Base-by-base conservation (phyloP, 2,888 invertebrate genomes). In the Ormyrus nitidulus region DNA sequence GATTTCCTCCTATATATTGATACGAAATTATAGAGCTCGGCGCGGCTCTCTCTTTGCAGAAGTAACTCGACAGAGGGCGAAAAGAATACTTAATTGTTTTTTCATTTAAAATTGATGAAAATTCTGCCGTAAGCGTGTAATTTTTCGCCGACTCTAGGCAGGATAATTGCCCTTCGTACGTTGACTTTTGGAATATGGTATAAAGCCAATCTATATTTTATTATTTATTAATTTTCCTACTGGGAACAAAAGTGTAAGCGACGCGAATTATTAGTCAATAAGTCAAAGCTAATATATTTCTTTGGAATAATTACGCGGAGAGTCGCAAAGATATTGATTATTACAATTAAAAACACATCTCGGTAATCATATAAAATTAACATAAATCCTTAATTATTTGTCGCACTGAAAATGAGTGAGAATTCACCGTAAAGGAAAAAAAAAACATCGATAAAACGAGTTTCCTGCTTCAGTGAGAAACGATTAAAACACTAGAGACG, bases 41-140 rank as follows among this genome's bases (percentile, higher is more conserved):
- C 54, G 19, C 46, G 44, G 49, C 53, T 54, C 9, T 8, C 56
- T 56, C 13, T 64, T 19, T 54, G 6, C 6, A 54, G 10, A 49
- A 34, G 49, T 56, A 51, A 66, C 53, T 59, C 53, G n/a, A 2
- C 5, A 1, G 19, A 64, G 19, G n/a, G n/a, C 13, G 9, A 13
- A 53, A 48, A 65, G 44, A 56, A 65, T 68, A 44, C 53, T 49
- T 68, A 64, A 79, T 74, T 58, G 44, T 58, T 58, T 44, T 79
- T 51, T 74, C 58, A 64, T 69, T 64, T 64, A 62, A 53, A 65
- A 74, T 74, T 53, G 53, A 69, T 70, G 34, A 13, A 59, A 74
- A 59, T 59, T 19, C 49, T 59, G 53, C 10, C n/a, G 70, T 11
- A 19, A 46, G 54, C 59, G 48, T 78, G 19, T 78, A 68, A 66